Evolutionary conservation across 2,797 vertebrate genomes (phyloP).

Genomic region (Vipera latastei): DNA sequence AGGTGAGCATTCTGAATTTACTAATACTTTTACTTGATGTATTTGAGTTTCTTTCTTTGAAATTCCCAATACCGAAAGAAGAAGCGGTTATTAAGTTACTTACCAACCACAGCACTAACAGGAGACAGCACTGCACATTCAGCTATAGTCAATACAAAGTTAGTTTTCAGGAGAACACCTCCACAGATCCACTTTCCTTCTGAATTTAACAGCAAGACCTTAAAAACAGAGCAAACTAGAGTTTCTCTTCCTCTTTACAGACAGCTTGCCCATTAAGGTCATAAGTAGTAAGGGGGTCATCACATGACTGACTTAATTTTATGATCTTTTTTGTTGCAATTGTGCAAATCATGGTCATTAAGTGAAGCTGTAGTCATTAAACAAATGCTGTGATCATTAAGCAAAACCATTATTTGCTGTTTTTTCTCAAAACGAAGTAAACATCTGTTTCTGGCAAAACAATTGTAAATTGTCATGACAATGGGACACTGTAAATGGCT

Average conservation of each 20-base stretch:
- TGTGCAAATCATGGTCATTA: background rate
- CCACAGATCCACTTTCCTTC: slow-evolving; percentile 74
- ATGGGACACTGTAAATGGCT: background rate
- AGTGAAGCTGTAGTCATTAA: background rate
- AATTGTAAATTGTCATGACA: background rate
- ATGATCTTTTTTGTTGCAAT: background rate
- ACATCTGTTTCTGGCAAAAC: background rate
- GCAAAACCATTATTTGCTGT: background rate
- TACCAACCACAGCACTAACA: slow-evolving; percentile 69
- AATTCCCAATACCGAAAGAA: background rate
- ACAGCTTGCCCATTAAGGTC: background rate
- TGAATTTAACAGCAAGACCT: slow-evolving; percentile 77
- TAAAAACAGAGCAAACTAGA: slow-evolving; percentile 4
- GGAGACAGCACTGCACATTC: slow-evolving; percentile 70
- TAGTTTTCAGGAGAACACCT: slow-evolving; percentile 78
- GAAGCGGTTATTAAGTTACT: slow-evolving; percentile 19
- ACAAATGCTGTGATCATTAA: background rate
- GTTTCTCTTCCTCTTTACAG: background rate
- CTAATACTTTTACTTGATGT: background rate
- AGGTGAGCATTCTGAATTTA: background rate
- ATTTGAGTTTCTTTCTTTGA: background rate
- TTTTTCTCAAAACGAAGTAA: background rate
- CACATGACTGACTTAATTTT: background rate
- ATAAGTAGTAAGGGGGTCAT: background rate
- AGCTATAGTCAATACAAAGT: slow-evolving; percentile 80